Evolutionary conservation across 1,140 invertebrate genomes (phyloP), one percentile per base, ranked within the genome.

Genomic region (Metaphire vulgaris): DNA sequence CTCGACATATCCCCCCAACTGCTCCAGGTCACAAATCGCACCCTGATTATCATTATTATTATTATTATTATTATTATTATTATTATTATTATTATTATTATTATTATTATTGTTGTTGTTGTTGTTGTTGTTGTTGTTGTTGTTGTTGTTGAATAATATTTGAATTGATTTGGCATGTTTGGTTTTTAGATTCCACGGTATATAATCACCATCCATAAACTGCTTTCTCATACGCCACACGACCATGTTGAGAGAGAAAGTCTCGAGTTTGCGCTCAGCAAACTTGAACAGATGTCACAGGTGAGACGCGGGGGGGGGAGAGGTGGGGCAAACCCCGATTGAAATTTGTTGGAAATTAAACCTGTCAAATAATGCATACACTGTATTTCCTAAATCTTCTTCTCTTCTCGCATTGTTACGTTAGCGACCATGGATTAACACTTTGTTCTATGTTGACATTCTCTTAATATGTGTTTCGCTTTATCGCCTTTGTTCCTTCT

Each of bases 201-300:
- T 83, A 96, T 96, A 71, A 93, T 95, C 71, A 96, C 93, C 0
- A 88, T 96, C 29, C 94, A 96, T 84, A 94, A 96, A 86, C 86
- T 97, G 29, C 86, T 97, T 67, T 94, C 94, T 16, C 94, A 96
- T 85, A 96, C 94, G 0, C 94, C 95, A 0, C 92, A 95, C 83
- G 93, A 96, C 87, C 94, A 96, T 86, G 94, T 96, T n/a, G 94
- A 97, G 85, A 88, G 93, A 41, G 92, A 93, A 82, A 94, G 92
- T 81, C 87, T 97, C 70, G 92, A 95, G 84, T 93, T 93, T 83
- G 94, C 94, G 15, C 88, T 92, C 77, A 92, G 92, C 81, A 93
- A 96, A 83, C 87, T 96, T 0, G 95, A 96, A 86, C 92, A 95
- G 83, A 88, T 97, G 0, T 95, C 93, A 0, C 87, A 93, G 81